A percentile compares a stretch with the other conserved stretches of the same genome.
These are phyloP conservation scores for Scaptomyza flava DNA, from an alignment of 2,888 invertebrate genomes.

Conservation along the genomic window DNA sequence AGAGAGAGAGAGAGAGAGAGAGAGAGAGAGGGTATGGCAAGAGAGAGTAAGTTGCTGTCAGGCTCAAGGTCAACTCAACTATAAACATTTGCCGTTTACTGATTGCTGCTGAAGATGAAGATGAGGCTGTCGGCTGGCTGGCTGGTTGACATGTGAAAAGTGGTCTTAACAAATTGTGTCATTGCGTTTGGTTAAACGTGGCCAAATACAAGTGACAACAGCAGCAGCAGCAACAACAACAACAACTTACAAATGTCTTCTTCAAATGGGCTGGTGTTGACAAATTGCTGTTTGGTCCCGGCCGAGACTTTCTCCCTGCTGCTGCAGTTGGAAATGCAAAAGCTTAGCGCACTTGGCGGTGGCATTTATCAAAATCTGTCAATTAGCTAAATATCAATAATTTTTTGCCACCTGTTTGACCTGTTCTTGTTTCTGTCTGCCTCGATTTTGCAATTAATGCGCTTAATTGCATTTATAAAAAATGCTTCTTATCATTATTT, in stretches of 20 bases:
- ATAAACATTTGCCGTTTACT: slow-evolving; percentile 21
- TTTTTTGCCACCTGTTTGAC: slow-evolving; percentile 53
- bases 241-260: slow-evolving; percentile 59
- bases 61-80: slow-evolving; percentile 45
- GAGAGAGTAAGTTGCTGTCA: slow-evolving; percentile 3
- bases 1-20: neutral
- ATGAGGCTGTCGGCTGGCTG: slow-evolving; percentile 2
- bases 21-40: neutral
- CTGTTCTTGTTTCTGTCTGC: slow-evolving; percentile 31
- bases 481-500: slow-evolving; percentile 65
- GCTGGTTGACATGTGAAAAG: slow-evolving; percentile 69
- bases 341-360: slow-evolving; percentile 23
- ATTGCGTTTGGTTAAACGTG: slow-evolving; percentile 64
- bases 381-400: slow-evolving; percentile 60
- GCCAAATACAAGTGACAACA: slow-evolving; percentile 46
- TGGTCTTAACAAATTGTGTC: slow-evolving; percentile 74
- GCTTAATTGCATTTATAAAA: slow-evolving; percentile 67
- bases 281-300: slow-evolving; percentile 61
- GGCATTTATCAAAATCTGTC: slow-evolving; percentile 80
- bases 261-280: slow-evolving; percentile 70
- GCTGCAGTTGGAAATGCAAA: slow-evolving; percentile 22
- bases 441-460: slow-evolving; percentile 48
- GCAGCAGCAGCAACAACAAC: slow-evolving; percentile 23
- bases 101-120: slow-evolving; percentile 11
- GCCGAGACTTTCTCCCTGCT: slow-evolving; percentile 46